A percentile compares a stretch with the other conserved stretches of the same genome.
phyloP scores from a whole-genome alignment of 2,888 invertebrate genomes.

The Tenthredo distinguenda region DNA sequence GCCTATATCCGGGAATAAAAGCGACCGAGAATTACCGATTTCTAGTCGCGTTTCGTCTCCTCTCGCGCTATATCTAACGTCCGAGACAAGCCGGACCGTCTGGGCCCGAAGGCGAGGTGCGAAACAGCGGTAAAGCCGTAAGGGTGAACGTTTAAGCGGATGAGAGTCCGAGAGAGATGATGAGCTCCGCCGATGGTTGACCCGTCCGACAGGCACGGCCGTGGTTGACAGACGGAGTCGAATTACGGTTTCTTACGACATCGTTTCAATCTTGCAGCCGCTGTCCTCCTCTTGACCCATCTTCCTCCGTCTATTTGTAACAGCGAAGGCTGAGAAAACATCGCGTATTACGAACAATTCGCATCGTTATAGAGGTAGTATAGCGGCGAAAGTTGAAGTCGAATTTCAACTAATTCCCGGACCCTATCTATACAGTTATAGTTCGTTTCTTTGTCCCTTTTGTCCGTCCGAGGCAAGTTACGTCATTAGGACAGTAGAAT shows the following conservation, averaged over 20 bases:
- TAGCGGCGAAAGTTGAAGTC: not conserved
- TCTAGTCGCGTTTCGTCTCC: not conserved
- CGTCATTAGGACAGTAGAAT: conserved; percentile 13
- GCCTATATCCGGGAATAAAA: not conserved
- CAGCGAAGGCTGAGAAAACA: not conserved
- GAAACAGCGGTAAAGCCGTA: not conserved
- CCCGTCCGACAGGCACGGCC: not conserved
- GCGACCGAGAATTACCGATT: not conserved
- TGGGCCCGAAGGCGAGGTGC: not conserved
- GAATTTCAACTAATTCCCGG: not conserved
- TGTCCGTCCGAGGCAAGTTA: not conserved
- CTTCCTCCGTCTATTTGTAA: not conserved
- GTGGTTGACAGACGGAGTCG: conserved; percentile 38
- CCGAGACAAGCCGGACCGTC: not conserved
- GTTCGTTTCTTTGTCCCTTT: not conserved
- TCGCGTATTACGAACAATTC: not conserved
- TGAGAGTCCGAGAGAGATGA: conserved; percentile 41
- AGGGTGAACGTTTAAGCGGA: not conserved
- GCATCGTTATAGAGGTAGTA: not conserved
- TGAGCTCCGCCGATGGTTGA: conserved; percentile 28
- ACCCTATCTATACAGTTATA: not conserved
- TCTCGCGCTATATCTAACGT: not conserved
- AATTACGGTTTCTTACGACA: conserved; percentile 33
- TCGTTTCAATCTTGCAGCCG: conserved; percentile 12
- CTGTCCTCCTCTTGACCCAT: conserved; percentile 22